These are phyloP conservation scores for Trypoxylon attenuatum DNA, from an alignment of 2,888 invertebrate species.

Conservation along the genomic window DNA sequence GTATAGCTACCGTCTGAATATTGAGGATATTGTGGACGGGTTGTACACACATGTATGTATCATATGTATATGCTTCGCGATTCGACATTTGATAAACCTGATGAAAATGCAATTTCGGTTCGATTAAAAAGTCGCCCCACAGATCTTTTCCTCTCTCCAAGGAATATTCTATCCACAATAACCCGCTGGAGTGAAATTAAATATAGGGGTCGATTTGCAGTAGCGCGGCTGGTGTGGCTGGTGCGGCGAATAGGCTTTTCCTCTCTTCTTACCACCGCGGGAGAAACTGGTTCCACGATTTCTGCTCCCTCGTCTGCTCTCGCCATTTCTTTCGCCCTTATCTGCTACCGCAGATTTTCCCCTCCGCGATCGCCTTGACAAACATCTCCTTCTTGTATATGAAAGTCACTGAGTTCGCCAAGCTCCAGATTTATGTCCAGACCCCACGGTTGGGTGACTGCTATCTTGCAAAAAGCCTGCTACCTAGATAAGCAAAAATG, in stretches of 20 bases:
- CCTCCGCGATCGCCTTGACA: constrained; percentile 58
- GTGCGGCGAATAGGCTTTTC: constrained; percentile 60
- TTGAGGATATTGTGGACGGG: too few species aligned
- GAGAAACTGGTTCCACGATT: constrained; percentile 43
- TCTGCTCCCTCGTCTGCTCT: constrained; percentile 36
- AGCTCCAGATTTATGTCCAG: constrained; percentile 48
- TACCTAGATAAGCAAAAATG: constrained; percentile 42
- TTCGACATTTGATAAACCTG: constrained; percentile 74
- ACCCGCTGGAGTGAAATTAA: constrained; percentile 66
- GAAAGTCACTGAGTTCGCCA: constrained; percentile 59
- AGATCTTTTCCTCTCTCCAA: too few species aligned
- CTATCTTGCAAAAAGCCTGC: constrained; percentile 37
- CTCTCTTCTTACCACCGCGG: constrained; percentile 8
- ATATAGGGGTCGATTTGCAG: constrained; percentile 71
- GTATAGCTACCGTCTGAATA: too few species aligned
- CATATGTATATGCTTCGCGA: constrained; percentile 55
- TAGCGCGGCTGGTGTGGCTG: constrained; percentile 50
- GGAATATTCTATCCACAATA: constrained; percentile 50
- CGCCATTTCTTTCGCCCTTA: constrained; percentile 61
- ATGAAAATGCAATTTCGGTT: constrained; percentile 72
- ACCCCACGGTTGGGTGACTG: constrained; percentile 33
- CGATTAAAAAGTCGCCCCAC: constrained; percentile 74
- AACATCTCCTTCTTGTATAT: constrained; percentile 67
- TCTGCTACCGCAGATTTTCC: constrained; percentile 70
- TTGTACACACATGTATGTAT: too few species aligned